phyloP scores from a whole-genome alignment of 2,113 vertebrate species.

The Centropus unirufus region DNA sequence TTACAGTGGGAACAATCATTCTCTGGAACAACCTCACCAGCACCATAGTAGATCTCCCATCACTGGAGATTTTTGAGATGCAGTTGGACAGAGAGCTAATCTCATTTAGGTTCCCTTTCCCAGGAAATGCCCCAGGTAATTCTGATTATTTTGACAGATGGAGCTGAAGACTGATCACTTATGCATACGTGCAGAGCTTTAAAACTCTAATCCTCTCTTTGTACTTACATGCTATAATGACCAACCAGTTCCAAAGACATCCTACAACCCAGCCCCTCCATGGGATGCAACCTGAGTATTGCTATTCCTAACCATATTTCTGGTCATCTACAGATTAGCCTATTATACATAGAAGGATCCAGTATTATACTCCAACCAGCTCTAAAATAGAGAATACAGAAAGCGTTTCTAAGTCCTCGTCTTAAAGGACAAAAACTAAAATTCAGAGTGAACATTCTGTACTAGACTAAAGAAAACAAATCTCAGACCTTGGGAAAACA shows the following conservation, averaged over 20 bases:
- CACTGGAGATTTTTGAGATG: too few species aligned
- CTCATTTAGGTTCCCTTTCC: too few species aligned
- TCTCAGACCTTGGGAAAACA: neutral
- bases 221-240: neutral
- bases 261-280: neutral
- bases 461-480: neutral
- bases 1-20: too few species aligned
- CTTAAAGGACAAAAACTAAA: neutral
- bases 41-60: too few species aligned
- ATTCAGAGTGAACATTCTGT: neutral
- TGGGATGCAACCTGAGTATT: accelerated
- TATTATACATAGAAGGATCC: neutral
- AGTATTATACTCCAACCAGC: neutral
- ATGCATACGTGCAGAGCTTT: accelerated
- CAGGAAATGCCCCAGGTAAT: neutral
- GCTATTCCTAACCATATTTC: neutral
- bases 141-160: neutral
- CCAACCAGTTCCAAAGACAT: neutral
- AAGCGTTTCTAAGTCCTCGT: neutral
- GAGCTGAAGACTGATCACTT: neutral
- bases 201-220: neutral
- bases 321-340: neutral
- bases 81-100: too few species aligned
- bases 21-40: too few species aligned
- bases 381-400: neutral